Conservation (phyloP, 1,140 invertebrate species). For the Wasmannia auropunctata region DNA sequence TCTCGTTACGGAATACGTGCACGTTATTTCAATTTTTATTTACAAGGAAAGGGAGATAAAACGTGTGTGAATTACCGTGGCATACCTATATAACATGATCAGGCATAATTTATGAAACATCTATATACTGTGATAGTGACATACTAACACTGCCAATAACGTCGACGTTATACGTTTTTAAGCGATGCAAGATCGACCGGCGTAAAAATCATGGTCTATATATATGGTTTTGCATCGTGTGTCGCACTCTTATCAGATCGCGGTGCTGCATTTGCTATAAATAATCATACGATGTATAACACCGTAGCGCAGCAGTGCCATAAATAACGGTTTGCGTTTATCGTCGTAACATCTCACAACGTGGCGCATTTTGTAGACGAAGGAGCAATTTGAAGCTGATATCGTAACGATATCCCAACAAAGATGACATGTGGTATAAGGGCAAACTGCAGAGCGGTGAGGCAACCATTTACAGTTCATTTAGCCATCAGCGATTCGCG, state of each 20-base stretch:
- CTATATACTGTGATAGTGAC: neutral
- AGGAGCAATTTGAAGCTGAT: conserved; percentile 44
- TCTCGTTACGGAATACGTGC: neutral
- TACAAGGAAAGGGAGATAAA: neutral
- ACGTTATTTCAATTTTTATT: conserved; percentile 5
- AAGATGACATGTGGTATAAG: too few relatives aligned
- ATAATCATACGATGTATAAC: conserved; percentile 49
- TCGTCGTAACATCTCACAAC: conserved; percentile 36
- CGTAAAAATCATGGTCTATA: conserved; percentile 14
- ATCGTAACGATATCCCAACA: neutral
- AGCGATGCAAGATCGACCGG: neutral
- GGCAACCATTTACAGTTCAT: neutral
- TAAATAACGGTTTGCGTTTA: conserved; percentile 50
- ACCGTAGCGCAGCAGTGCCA: neutral
- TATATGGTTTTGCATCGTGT: neutral
- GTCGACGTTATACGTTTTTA: neutral
- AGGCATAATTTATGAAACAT: conserved; percentile 10
- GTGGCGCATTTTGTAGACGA: conserved; percentile 23
- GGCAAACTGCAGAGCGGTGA: too few relatives aligned
- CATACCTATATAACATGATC: neutral
- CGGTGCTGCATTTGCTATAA: conserved; percentile 32
- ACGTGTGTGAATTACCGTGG: neutral
- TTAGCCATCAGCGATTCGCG: neutral
- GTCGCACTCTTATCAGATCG: conserved; percentile 34
- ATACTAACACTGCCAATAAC: neutral